These are phyloP conservation scores for Eurytemora carolleeae DNA, from an alignment of 1,140 invertebrate species.

Conservation along the genomic window DNA sequence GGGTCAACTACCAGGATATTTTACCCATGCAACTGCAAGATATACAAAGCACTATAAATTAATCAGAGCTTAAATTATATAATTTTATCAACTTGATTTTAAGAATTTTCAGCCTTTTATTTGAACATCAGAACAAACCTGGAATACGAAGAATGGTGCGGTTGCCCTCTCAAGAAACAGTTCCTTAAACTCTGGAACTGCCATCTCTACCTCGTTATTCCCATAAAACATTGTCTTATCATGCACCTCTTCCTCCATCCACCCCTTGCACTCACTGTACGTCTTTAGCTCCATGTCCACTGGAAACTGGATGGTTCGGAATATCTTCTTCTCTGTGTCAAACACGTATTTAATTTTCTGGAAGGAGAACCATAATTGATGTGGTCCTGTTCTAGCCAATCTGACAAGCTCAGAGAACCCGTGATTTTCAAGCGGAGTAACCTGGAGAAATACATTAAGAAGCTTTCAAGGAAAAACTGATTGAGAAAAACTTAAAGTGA, in stretches of 20 bases:
- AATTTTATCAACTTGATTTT: no score
- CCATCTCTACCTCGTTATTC: slow-evolving; percentile 51
- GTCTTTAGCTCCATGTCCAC: slow-evolving; percentile 42
- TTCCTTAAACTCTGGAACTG: slow-evolving; percentile 87
- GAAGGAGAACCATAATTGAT: slow-evolving; percentile 58
- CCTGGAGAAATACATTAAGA: slow-evolving; percentile 74
- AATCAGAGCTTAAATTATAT: no score
- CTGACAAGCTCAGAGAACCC: slow-evolving; percentile 80
- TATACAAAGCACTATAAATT: no score
- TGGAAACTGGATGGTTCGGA: slow-evolving; percentile 62
- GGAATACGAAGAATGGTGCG: slow-evolving; percentile 90
- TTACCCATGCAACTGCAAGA: no score
- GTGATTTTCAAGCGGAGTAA: slow-evolving; percentile 90
- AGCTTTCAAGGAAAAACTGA: no score
- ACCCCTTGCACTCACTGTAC: slow-evolving; percentile 34
- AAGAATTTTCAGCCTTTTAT: no score
- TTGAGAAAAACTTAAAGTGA: no score
- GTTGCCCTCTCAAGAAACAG: slow-evolving; percentile 92
- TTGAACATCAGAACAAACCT: slow-evolving; percentile 23
- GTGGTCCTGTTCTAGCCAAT: slow-evolving; percentile 28
- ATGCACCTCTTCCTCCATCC: background rate
- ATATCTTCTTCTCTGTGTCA: slow-evolving; percentile 52
- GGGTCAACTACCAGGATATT: no score
- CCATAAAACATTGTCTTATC: slow-evolving; percentile 17
- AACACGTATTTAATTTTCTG: slow-evolving; percentile 93